These are phyloP conservation scores for Chaetoderma sp. DNA, from an alignment of 2,888 invertebrate genomes.

Conservation along the genomic window DNA sequence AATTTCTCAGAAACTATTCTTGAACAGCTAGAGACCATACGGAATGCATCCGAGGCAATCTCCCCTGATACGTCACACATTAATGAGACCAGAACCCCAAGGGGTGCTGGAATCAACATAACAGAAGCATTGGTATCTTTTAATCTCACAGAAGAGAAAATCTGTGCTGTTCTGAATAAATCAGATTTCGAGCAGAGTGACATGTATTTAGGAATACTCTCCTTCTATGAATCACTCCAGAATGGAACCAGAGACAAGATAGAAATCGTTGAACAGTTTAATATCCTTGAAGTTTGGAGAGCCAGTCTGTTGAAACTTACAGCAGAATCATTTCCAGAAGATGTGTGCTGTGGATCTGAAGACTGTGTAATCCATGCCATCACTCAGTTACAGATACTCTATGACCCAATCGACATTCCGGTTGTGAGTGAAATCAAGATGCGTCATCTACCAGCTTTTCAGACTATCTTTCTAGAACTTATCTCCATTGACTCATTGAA, in stretches of 20 bases:
- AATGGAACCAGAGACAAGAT: background rate
- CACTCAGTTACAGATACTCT: background rate
- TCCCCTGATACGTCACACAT: too few species aligned
- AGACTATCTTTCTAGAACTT: background rate
- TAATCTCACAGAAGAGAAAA: background rate
- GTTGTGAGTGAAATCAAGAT: background rate
- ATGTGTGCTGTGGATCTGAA: conserved; percentile 1
- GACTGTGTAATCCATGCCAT: background rate
- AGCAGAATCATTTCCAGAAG: background rate
- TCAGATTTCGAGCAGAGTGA: too few species aligned
- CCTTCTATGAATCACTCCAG: background rate
- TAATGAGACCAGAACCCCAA: background rate
- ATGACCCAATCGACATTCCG: background rate
- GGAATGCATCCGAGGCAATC: too few species aligned
- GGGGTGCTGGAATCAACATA: background rate
- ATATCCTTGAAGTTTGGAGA: background rate
- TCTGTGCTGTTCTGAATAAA: background rate
- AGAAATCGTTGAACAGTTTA: background rate
- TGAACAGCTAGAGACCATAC: too few species aligned
- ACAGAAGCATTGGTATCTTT: background rate
- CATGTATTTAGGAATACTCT: too few species aligned
- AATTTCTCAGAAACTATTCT: too few species aligned
- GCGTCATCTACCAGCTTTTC: background rate
- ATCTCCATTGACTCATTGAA: background rate
- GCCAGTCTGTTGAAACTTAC: background rate